Base-by-base conservation (phyloP, 2,113 vertebrate species). In the Phoxinus phoxinus region DNA sequence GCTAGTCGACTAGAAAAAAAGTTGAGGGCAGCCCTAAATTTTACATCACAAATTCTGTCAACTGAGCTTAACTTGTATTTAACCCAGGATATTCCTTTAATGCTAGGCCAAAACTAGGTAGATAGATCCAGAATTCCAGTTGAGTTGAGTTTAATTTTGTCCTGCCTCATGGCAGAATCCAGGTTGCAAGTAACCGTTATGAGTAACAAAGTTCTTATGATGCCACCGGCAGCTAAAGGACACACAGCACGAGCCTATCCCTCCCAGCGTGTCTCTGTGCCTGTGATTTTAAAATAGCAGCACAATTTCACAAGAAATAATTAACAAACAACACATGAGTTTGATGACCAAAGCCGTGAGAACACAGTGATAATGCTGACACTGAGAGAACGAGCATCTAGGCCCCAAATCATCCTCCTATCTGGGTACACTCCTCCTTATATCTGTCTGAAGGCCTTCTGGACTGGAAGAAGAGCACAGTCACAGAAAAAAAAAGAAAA, bases 221-320 rank as follows among this genome's bases (percentile, higher is more conserved):
- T 51, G 12, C 21, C 81, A 71, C 9, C 7, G 23, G 23, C 13
- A 83, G 32, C 6, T 84, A 73, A 84, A 87, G 86, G 86, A 72
- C 82, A 87, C 81, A 73, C 86, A 80, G 82, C 86, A 51, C 12
- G 86, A 63, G 0, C 30, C 63, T 53, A 74, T 80, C 74, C 35
- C 74, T 61, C 81, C 74, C 23, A 82, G 84, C n/a, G 51, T 44
- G 69, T 85, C 51, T 41, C 37, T 73, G 87, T 81, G 73, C 78
- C 84, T 83, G 75, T 51, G 83, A 58, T 41, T 78, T 82, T 83
- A 85, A 90, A 90, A 89, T 89, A 89, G 84, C 83, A 85, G 53
- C 48, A 79, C 56, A 51, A 71, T 87, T 87, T 87, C 81, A 84
- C 86, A 80, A 59, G 80, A 71, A 35, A 80, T 84, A 87, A 87